Evolutionary conservation across 1,140 invertebrate genomes (phyloP), one percentile per base, ranked within the genome.

Genomic region (Antheraea pernyi): DNA sequence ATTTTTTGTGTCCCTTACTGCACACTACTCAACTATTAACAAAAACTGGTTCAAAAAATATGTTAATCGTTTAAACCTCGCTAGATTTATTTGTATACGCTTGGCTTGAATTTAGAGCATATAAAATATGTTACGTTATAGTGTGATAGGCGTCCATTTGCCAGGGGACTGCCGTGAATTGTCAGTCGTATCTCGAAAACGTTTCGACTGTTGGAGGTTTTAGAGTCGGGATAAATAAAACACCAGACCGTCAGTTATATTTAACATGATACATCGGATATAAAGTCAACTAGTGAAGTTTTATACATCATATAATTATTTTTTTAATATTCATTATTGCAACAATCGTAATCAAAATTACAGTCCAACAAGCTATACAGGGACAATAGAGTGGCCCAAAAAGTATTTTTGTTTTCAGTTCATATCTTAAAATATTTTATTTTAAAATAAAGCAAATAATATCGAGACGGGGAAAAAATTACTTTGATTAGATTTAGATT

Each of bases 221-320:
- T 72, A 72, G 71, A 72, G 71, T 46, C 42, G 42, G 46, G 67
- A 69, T 69, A 69, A 72, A 72, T 69, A 72, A 72, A 72, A 69
- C 61, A 46, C 39, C 64, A 10, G 22, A 16, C 71, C 39, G 67
- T 72, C 71, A 69, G 71, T 72, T 60, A 72, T 69, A 72, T 68
- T 69, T 69, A 72, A 69, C 62, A 68, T 69, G 71, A 72, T 63
- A 67, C 59, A 42, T 69, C 48, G 60, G 53, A 65, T 65, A 65
- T 53, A 53, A 16, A 53, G 46, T 53, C 46, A n/a, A 53, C 10
- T 53, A 13, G 46, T 53, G 46, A 53, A 53, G 46, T 16, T 16
- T n/a, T 30, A 30, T 30, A 30, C 1, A 30, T 30, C 4, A 30
- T 2, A 30, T 30, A 30, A 30, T 30, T 30, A 30, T 30, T 30